Conservation (phyloP, 2,113 vertebrate genomes). For the Austrofundulus limnaeus region DNA sequence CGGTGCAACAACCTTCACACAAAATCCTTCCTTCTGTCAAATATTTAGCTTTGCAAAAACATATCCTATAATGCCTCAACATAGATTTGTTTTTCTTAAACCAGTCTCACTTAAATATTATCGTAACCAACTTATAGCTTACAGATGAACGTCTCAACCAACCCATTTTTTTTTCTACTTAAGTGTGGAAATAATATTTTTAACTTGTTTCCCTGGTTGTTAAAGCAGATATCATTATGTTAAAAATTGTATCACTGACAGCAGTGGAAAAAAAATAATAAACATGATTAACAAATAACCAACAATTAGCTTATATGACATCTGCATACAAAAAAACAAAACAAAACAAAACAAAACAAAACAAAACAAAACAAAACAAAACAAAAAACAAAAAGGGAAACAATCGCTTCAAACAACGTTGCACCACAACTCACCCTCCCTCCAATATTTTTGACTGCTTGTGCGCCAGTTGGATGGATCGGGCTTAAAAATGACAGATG, state of each 20-base stretch:
- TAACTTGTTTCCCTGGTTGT: slow-evolving; percentile 30
- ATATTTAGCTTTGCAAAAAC: slow-evolving; percentile 57
- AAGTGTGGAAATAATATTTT: slow-evolving; percentile 21
- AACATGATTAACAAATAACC: slow-evolving; percentile 51
- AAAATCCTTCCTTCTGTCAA: slow-evolving; percentile 52
- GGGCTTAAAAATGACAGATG: slow-evolving; percentile 64
- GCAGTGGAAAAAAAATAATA: slow-evolving; percentile 23
- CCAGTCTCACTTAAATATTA: slow-evolving; percentile 39
- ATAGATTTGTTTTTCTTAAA: slow-evolving; percentile 27
- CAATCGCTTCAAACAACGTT: slow-evolving; percentile 60
- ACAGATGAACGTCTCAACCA: slow-evolving; percentile 29
- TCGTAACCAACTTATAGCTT: slow-evolving; percentile 36
- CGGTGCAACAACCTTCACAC: slow-evolving; percentile 63
- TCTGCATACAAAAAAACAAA: slow-evolving; percentile 9
- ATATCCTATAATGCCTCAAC: slow-evolving; percentile 44
- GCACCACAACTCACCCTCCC: slow-evolving; percentile 61
- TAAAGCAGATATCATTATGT: slow-evolving; percentile 32
- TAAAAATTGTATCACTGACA: slow-evolving; percentile 31
- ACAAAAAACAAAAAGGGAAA: slow-evolving; percentile 35
- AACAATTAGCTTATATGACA: slow-evolving; percentile 48
- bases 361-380: slow-evolving; percentile 15
- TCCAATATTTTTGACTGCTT: slow-evolving; percentile 59
- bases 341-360: slow-evolving; percentile 28
- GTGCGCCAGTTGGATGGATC: slow-evolving; percentile 56
- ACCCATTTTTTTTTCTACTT: slow-evolving; percentile 33